Percentiles rank a stretch among this genome's conserved stretches.
These are phyloP conservation scores for Pseudochromis fuscus DNA, from an alignment of 2,797 vertebrate genomes.

Conservation along the genomic window DNA sequence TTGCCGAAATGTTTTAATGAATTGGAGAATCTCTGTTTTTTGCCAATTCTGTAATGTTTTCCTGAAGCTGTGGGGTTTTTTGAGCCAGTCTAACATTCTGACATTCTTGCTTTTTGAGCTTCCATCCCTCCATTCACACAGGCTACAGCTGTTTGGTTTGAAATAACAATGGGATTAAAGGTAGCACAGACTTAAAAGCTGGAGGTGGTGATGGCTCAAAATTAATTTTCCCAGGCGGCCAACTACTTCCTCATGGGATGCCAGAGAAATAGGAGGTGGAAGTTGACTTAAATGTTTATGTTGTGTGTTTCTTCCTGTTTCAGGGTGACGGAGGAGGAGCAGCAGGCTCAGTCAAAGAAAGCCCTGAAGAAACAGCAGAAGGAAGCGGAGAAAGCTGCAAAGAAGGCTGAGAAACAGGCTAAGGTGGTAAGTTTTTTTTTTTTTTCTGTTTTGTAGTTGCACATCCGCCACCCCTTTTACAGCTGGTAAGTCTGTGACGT, in stretches of 20 bases:
- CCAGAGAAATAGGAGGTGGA: slow-evolving; percentile 84
- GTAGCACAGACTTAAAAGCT: slow-evolving; percentile 60
- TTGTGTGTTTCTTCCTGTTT: slow-evolving; percentile 80
- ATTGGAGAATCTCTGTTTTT: slow-evolving; percentile 39
- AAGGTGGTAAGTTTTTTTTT: slow-evolving; percentile 80
- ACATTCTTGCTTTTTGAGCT: slow-evolving; percentile 50
- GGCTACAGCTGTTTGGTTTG: slow-evolving; percentile 57
- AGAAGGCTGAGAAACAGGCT: slow-evolving; percentile 90
- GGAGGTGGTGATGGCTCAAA: slow-evolving; percentile 59
- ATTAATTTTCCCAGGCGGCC: slow-evolving; percentile 90
- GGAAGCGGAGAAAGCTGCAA: slow-evolving; percentile 89
- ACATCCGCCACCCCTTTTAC: slow-evolving; percentile 58
- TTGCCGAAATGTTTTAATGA: slow-evolving; percentile 56
- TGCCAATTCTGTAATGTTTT: slow-evolving; percentile 17
- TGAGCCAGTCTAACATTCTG: slow-evolving; percentile 42
- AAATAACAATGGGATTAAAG: slow-evolving; percentile 77
- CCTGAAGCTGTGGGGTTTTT: slow-evolving; percentile 38
- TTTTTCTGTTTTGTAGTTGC: slow-evolving; percentile 51
- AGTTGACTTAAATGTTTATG: slow-evolving; percentile 80
- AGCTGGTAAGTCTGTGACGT: slow-evolving; percentile 73
- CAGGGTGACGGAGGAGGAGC: slow-evolving; percentile 86
- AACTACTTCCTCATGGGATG: slow-evolving; percentile 89
- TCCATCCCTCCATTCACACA: slow-evolving; percentile 32
- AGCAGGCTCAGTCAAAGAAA: slow-evolving; percentile 89
- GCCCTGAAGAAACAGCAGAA: slow-evolving; percentile 88